Evolutionary conservation across 2,797 vertebrate genomes (phyloP).

Genomic region (Pseudopleuronectes americanus): DNA sequence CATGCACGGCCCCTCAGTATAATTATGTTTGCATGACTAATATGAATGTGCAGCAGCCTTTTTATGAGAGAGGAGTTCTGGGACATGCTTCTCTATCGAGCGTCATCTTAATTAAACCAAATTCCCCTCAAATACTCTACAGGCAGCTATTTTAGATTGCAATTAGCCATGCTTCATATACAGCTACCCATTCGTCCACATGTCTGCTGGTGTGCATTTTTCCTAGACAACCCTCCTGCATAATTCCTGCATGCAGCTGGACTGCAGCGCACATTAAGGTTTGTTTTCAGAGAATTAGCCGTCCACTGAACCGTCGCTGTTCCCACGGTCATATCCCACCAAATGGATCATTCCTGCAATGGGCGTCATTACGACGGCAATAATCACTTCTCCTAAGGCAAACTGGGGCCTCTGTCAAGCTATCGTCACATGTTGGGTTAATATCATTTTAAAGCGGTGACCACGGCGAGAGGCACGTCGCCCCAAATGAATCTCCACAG

Average conservation of each 20-base stretch:
- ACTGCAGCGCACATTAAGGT: slow-evolving; percentile 43
- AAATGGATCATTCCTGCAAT: slow-evolving; percentile 41
- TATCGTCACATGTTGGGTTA: slow-evolving; percentile 51
- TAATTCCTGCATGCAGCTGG: slow-evolving; percentile 28
- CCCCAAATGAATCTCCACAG: slow-evolving; percentile 33
- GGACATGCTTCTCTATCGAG: slow-evolving; percentile 44
- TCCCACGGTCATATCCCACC: slow-evolving; percentile 22
- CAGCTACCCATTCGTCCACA: slow-evolving; percentile 48
- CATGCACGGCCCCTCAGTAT: slow-evolving; percentile 15
- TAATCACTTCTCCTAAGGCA: slow-evolving; percentile 56
- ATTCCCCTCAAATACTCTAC: slow-evolving; percentile 69
- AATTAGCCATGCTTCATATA: slow-evolving; percentile 71
- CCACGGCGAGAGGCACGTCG: slow-evolving; percentile 21
- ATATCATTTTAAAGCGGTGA: slow-evolving; percentile 36
- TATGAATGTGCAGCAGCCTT: slow-evolving; percentile 42
- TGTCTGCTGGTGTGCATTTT: slow-evolving; percentile 24
- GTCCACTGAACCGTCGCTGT: slow-evolving; percentile 44
- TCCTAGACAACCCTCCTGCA: slow-evolving; percentile 25
- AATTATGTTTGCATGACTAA: slow-evolving; percentile 60
- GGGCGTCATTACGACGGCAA: slow-evolving; percentile 38
- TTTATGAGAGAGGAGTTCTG: slow-evolving; percentile 40
- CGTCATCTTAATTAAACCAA: slow-evolving; percentile 75
- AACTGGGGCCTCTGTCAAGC: slow-evolving; percentile 27
- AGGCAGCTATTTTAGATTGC: slow-evolving; percentile 65
- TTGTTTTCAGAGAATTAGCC: slow-evolving; percentile 60